Percentiles rank a stretch among this genome's conserved stretches.
These are phyloP conservation scores for Cyclura pinguis DNA, from an alignment of 2,797 vertebrate genomes.

Conservation along the genomic window DNA sequence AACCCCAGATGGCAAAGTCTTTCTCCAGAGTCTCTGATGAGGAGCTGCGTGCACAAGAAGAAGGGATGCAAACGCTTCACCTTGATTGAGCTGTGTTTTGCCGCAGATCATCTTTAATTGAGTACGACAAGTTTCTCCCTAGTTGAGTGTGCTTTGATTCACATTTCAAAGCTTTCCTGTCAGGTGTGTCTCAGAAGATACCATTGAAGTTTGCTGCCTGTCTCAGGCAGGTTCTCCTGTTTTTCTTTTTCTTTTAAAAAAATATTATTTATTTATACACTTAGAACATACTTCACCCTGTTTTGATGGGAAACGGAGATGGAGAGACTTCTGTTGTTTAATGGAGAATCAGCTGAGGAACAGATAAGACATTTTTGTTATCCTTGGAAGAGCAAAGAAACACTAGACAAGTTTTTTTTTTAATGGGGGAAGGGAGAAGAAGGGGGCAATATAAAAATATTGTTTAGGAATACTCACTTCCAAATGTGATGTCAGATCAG, in stretches of 20 bases:
- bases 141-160: conserved; percentile 39
- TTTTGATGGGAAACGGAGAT: conserved; percentile 36
- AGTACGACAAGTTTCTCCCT: conserved; percentile 54
- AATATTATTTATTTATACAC: conserved; percentile 39
- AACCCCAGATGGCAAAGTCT: conserved; percentile 26
- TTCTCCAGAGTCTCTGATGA: conserved; percentile 43
- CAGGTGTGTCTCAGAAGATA: conserved; percentile 51
- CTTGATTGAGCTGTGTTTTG: conserved; percentile 60
- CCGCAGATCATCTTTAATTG: conserved; percentile 54
- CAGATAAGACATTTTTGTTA: conserved; percentile 6
- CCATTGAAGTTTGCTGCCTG: conserved; percentile 42
- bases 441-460: neutral
- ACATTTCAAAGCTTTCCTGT: conserved; percentile 46
- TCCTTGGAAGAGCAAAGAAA: conserved; percentile 26
- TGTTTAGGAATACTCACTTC: neutral
- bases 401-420: neutral
- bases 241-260: neutral
- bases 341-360: conserved; percentile 31
- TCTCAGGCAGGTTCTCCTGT: conserved; percentile 13
- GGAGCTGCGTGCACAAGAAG: conserved; percentile 1
- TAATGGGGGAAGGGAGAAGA: no score
- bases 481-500: neutral
- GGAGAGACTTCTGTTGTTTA: neutral
- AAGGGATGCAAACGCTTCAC: conserved; percentile 32
- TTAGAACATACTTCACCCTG: conserved; percentile 22